These are phyloP conservation scores for Triplophysa tibetana DNA, from an alignment of 2,113 vertebrate species.

Conservation along the genomic window DNA sequence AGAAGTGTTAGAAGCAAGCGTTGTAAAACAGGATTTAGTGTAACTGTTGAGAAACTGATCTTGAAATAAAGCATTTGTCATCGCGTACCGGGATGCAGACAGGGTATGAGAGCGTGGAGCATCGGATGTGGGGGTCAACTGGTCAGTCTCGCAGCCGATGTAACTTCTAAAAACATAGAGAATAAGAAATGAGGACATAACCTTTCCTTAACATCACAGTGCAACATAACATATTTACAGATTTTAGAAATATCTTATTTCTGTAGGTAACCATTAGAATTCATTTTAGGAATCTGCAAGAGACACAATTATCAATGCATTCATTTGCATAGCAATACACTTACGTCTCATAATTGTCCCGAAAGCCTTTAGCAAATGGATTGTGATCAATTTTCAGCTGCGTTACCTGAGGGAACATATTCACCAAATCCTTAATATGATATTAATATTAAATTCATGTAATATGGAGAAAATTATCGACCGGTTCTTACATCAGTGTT, in stretches of 20 bases:
- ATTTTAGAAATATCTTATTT: neutral
- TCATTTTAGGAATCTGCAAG: neutral
- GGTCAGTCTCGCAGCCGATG: slow-evolving; percentile 83
- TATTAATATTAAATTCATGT: neutral
- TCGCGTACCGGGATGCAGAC: slow-evolving; percentile 81
- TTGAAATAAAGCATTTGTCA: slow-evolving; percentile 82
- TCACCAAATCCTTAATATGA: neutral
- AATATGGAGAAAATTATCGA: too few species aligned
- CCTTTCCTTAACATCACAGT: neutral
- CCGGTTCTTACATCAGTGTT: slow-evolving; percentile 83
- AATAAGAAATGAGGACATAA: neutral
- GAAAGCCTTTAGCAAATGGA: slow-evolving; percentile 88
- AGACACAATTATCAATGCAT: slow-evolving; percentile 7
- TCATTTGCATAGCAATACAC: slow-evolving; percentile 54
- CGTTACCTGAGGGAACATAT: slow-evolving; percentile 73
- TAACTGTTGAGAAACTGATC: slow-evolving; percentile 87
- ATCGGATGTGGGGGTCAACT: slow-evolving; percentile 81
- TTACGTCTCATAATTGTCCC: slow-evolving; percentile 89
- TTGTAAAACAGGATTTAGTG: slow-evolving; percentile 80
- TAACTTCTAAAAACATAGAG: slow-evolving; percentile 76
- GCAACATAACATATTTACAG: too few species aligned
- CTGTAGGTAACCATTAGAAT: neutral
- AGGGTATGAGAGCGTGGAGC: slow-evolving; percentile 83
- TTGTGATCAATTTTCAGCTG: slow-evolving; percentile 89
- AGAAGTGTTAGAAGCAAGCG: slow-evolving; percentile 72